A percentile compares a stretch with the other conserved stretches of the same genome.
Evolutionary conservation across 2,888 invertebrate genomes (phyloP).

Genomic region (Cosmopolites sordidus): DNA sequence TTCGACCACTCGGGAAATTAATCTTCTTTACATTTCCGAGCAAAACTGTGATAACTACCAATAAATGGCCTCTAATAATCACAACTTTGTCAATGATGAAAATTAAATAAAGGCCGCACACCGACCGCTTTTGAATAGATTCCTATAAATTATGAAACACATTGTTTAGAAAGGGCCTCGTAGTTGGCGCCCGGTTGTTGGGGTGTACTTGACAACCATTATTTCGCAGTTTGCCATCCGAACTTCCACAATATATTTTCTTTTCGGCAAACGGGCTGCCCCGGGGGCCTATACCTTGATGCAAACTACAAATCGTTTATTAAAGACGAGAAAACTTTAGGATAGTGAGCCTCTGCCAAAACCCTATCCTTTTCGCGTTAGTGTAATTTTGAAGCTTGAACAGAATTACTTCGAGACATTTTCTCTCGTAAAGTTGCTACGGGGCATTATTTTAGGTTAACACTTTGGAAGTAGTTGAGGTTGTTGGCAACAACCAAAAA

Average conservation of each 20-base stretch:
- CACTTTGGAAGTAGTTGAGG: too few species aligned
- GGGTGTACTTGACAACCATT: slow-evolving; percentile 32
- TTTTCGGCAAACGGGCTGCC: slow-evolving; percentile 8
- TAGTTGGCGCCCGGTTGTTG: slow-evolving; percentile 23
- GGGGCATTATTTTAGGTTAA: too few species aligned
- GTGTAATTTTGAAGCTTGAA: too few species aligned
- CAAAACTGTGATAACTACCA: background rate
- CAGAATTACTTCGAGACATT: too few species aligned
- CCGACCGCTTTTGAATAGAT: slow-evolving; percentile 13
- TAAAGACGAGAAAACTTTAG: background rate
- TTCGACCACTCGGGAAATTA: slow-evolving; percentile 1
- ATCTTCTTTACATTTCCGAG: slow-evolving; percentile 1
- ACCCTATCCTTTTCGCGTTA: too few species aligned
- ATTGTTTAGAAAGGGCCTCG: slow-evolving; percentile 28
- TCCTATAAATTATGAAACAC: slow-evolving; percentile 29
- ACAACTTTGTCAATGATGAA: slow-evolving; percentile 23
- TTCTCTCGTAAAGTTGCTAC: too few species aligned
- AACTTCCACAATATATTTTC: slow-evolving; percentile 31
- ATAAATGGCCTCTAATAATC: slow-evolving; percentile 11
- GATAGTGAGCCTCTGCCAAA: background rate
- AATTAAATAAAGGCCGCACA: slow-evolving; percentile 18
- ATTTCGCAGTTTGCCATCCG: slow-evolving; percentile 27
- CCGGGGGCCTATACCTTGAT: slow-evolving; percentile 10
- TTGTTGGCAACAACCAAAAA: too few species aligned
- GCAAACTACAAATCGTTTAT: slow-evolving; percentile 10